Conservation (phyloP, 2,113 vertebrate species). For the Cacatua alba region DNA sequence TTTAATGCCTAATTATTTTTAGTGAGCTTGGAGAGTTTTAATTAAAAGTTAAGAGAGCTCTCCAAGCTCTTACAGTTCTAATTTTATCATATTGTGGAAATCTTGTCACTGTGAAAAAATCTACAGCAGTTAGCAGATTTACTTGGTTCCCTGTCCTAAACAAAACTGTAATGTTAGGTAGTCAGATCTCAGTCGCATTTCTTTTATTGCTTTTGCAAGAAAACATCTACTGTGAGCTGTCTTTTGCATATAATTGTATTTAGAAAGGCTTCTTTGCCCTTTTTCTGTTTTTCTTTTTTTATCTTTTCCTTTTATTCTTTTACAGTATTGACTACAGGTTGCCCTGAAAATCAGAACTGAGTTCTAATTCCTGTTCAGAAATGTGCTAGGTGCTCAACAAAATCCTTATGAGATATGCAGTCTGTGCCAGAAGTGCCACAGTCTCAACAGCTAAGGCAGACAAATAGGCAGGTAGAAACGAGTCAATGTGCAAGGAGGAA, state of each 20-base stretch:
- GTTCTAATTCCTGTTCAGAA: neutral
- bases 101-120: slow-evolving; percentile 69
- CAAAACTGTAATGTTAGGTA: slow-evolving; percentile 32
- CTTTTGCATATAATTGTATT: neutral
- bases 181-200: neutral
- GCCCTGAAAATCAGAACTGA: neutral
- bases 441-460: neutral
- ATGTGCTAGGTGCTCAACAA: neutral
- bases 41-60: slow-evolving; percentile 85
- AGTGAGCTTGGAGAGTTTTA: slow-evolving; percentile 81
- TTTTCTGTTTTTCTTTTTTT: neutral
- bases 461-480: neutral
- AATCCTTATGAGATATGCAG: neutral
- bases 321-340: neutral
- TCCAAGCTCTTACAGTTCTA: slow-evolving; percentile 79
- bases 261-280: neutral
- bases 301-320: neutral
- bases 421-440: neutral
- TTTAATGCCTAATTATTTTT: slow-evolving; percentile 83
- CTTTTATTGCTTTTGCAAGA: neutral
- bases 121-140: slow-evolving; percentile 64
- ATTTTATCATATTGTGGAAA: slow-evolving; percentile 77
- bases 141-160: slow-evolving; percentile 53
- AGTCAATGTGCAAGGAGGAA: neutral
- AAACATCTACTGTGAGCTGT: neutral